Percentiles rank a stretch among this genome's conserved stretches.
phyloP scores from a whole-genome alignment of 64 coral and sea anemone species.

The Dendrophyllia cribrosa region DNA sequence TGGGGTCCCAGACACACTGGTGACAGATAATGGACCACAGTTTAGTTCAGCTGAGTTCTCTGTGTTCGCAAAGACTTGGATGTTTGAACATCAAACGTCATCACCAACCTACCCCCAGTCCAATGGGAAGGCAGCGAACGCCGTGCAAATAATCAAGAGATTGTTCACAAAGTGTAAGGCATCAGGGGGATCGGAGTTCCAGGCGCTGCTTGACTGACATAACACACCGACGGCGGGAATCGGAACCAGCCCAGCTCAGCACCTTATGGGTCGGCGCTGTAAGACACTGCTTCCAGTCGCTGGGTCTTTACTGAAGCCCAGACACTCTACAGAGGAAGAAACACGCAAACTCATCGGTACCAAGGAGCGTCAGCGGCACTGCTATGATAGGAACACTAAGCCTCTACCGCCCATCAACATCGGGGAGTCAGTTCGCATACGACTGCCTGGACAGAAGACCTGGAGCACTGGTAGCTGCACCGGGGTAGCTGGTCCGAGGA shows the following conservation, averaged over 20 bases:
- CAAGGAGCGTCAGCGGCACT: background rate
- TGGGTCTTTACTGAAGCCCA: background rate
- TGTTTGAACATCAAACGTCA: conserved; percentile 26
- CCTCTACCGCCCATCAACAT: background rate
- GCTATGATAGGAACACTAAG: background rate
- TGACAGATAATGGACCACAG: conserved; percentile 38
- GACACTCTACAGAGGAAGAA: background rate
- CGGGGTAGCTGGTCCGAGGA: background rate
- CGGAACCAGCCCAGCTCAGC: background rate
- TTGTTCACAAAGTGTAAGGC: background rate
- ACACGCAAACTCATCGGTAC: background rate
- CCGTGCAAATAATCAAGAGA: background rate
- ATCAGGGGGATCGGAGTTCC: background rate
- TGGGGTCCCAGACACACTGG: conserved; percentile 17
- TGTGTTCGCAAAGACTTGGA: conserved; percentile 36
- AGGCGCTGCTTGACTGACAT: background rate
- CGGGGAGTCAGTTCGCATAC: background rate
- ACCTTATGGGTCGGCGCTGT: background rate
- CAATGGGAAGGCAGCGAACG: conserved; percentile 1
- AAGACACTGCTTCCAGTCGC: background rate
- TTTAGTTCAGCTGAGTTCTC: conserved; percentile 18
- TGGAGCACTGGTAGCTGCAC: background rate
- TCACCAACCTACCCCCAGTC: background rate
- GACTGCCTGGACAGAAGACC: background rate
- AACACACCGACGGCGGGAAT: background rate